Conservation (phyloP, 2,888 invertebrate species). For the Sicus ferrugineus region DNA sequence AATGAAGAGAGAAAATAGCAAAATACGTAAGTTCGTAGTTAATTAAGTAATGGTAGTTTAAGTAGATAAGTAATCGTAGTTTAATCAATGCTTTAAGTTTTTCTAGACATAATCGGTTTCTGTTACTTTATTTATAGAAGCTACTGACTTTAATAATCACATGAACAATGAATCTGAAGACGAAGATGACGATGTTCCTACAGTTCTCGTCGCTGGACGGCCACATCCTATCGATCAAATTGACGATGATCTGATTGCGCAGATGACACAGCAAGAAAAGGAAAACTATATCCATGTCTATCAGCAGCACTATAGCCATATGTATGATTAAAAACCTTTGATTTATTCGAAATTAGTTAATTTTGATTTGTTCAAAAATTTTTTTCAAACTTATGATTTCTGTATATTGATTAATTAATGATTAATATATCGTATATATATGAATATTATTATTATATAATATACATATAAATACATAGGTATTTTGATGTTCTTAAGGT, state of each 20-base stretch:
- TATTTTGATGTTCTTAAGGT: slow-evolving; percentile 16
- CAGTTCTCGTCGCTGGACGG: slow-evolving; percentile 81
- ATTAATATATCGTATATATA: too few relatives aligned
- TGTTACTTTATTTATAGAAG: slow-evolving; percentile 66
- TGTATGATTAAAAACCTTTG: slow-evolving; percentile 79
- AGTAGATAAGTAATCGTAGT: not conserved
- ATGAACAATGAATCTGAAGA: slow-evolving; percentile 67
- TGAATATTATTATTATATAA: too few relatives aligned
- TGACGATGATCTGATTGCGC: slow-evolving; percentile 84
- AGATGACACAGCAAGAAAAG: slow-evolving; percentile 92
- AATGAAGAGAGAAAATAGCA: slow-evolving; percentile 72
- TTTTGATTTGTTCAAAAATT: too few relatives aligned
- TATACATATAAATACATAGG: slow-evolving; percentile 5
- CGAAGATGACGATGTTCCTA: slow-evolving; percentile 73
- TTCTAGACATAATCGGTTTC: not conserved
- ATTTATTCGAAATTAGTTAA: too few relatives aligned
- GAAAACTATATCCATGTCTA: slow-evolving; percentile 93
- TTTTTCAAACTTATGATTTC: too few relatives aligned
- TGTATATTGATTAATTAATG: too few relatives aligned
- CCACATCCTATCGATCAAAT: slow-evolving; percentile 84
- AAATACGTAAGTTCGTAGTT: slow-evolving; percentile 69
- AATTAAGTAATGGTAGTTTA: too few relatives aligned
- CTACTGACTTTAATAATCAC: slow-evolving; percentile 72
- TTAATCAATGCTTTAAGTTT: not conserved
- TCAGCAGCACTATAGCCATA: slow-evolving; percentile 91